A percentile compares a stretch with the other conserved stretches of the same genome.
These are phyloP conservation scores for Pteromalus puparum DNA, from an alignment of 1,140 invertebrate species.

Conservation along the genomic window DNA sequence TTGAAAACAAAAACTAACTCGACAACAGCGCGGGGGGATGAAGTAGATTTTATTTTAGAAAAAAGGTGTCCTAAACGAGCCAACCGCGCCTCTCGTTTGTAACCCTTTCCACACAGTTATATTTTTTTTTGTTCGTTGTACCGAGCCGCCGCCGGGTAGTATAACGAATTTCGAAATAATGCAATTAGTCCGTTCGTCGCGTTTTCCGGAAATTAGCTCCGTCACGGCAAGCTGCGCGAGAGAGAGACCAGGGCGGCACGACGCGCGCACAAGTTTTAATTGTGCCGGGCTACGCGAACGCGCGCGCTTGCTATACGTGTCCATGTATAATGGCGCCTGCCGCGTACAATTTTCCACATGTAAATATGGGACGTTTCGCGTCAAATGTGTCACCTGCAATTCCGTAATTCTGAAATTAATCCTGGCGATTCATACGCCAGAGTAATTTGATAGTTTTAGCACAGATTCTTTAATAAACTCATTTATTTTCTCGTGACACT, in stretches of 20 bases:
- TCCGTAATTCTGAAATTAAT: slow-evolving; percentile 13
- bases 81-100: neutral
- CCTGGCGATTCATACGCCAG: neutral
- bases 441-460: neutral
- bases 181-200: slow-evolving; percentile 56
- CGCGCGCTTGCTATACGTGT: neutral
- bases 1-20: neutral
- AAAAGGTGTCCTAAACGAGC: neutral
- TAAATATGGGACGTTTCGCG: slow-evolving; percentile 16
- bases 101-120: neutral
- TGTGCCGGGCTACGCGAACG: neutral
- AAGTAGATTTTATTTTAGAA: neutral
- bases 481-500: neutral
- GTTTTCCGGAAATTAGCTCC: slow-evolving; percentile 54
- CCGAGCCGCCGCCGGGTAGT: neutral
- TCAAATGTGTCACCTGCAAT: slow-evolving; percentile 10
- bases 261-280: slow-evolving; percentile 58
- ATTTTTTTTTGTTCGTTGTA: neutral
- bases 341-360: slow-evolving; percentile 8
- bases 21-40: too few species aligned
- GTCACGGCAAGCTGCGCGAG: slow-evolving; percentile 19
- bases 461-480: too few species aligned
- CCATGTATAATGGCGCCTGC: neutral
- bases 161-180: slow-evolving; percentile 61
- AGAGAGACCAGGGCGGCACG: neutral